phyloP scores from a whole-genome alignment of 2,888 invertebrate genomes.

The Tortrix viridana region DNA sequence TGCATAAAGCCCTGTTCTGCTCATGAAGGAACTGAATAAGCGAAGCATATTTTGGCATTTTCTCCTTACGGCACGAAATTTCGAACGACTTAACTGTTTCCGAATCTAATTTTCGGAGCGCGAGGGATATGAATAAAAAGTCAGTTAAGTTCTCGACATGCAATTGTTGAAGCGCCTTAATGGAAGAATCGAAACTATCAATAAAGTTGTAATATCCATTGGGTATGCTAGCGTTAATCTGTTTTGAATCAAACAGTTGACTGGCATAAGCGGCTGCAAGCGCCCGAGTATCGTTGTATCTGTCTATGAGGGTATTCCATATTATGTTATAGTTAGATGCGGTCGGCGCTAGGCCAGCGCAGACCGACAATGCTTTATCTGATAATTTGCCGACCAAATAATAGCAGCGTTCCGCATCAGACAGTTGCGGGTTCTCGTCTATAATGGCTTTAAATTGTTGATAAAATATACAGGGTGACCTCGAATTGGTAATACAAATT shows the following conservation, averaged over 20 bases:
- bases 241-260: not conserved
- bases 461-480: not conserved
- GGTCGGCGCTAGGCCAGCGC: not conserved
- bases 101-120: not conserved
- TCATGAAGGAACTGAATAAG: not conserved
- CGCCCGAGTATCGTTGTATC: constrained; percentile 1
- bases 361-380: not conserved
- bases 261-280: not conserved
- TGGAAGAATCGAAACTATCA: not conserved
- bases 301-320: not conserved
- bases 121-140: not conserved
- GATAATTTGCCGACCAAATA: constrained; percentile 1
- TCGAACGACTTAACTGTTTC: not conserved
- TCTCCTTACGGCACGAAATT: not conserved
- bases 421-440: not conserved
- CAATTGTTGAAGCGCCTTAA: not conserved
- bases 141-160: not conserved
- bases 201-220: not conserved
- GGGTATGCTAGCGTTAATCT: not conserved
- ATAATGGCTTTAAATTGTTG: not conserved
- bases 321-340: not conserved
- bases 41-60: constrained; percentile 1
- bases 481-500: too few species aligned
- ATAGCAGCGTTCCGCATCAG: not conserved
- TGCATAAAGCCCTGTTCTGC: not conserved